Base-by-base conservation (phyloP, 2,888 invertebrate species). In the Synanthedon vespiformis region DNA sequence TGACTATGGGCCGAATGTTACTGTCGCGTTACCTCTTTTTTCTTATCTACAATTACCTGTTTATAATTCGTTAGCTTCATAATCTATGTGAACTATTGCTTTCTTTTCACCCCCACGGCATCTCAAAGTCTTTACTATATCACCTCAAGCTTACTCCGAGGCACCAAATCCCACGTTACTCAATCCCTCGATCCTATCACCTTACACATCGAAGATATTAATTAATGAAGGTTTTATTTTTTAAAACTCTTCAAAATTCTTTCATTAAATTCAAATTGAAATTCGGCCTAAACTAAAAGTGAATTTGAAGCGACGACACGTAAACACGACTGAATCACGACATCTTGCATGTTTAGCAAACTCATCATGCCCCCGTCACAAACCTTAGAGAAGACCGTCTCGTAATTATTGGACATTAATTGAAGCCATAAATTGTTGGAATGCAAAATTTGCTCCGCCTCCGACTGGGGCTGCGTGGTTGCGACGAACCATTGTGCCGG, bases 301-400 rank as follows among this genome's bases (percentile, higher is more conserved):
- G 52, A 66, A 67, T 63, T 62, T 61, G 62, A 60, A 64, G 59
- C 65, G 61, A 41, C 69, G 75, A 81, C 82, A 82, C 77, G 66
- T 75, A 80, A 71, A 77, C 34, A 34, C 34, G 34, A 34, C 66
- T 63, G 62, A 73, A 74, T 80, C 85, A 84, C 83, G 80, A 81
- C 86, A 86, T 84, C 34, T 34, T 86, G 86, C 86, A 86, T 86
- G 86, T 79, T 80, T 86, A 86, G 85, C 78, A 73, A 22, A 78
- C 78, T 84, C 85, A 86, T 83, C 70, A 75, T 68, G 74, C 74
- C 77, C 85, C 83, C 80, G 81, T 81, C 84, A 83, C 84, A 77
- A 80, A 79, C 77, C 80, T 77, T 84, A 83, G 84, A 71, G 74
- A 73, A 74, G 81, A 78, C 76, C 80, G 84, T 80, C 81, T 82